Conservation (phyloP, 2,888 invertebrate species). For the Agrypnus murinus region DNA sequence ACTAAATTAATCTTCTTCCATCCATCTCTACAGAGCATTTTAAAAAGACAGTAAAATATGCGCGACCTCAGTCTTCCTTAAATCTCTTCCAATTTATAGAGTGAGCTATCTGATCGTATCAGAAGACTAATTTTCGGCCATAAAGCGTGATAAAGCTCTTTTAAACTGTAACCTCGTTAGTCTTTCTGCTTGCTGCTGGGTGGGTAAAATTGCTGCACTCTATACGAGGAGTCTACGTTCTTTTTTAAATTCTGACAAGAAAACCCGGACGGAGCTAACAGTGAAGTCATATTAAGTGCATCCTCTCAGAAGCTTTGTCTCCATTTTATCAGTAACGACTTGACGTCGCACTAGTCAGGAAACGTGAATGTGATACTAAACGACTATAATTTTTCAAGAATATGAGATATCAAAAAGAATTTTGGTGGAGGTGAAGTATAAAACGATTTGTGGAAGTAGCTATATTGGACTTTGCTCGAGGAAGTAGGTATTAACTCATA, state of each 20-base stretch:
- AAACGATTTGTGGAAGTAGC: too few relatives aligned
- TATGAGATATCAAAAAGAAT: background rate
- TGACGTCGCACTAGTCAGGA: background rate
- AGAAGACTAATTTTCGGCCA: constrained; percentile 14
- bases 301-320: constrained; percentile 10
- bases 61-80: background rate
- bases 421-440: background rate
- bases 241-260: constrained; percentile 7
- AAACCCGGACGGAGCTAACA: background rate
- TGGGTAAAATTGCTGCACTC: constrained; percentile 4
- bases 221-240: background rate
- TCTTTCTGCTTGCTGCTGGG: background rate
- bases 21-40: background rate
- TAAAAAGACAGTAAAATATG: constrained; percentile 1
- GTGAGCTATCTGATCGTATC: constrained; percentile 18
- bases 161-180: background rate
- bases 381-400: background rate
- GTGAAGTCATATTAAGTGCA: constrained; percentile 14
- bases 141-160: constrained; percentile 19
- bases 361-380: constrained; percentile 16
- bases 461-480: too few relatives aligned
- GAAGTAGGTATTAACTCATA: too few relatives aligned
- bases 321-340: constrained; percentile 17
- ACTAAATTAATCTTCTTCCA: background rate
- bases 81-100: constrained; percentile 4